A percentile compares a stretch with the other conserved stretches of the same genome.
phyloP scores from a whole-genome alignment of 2,797 vertebrate genomes.

The Amblyopsis hoosieri region DNA sequence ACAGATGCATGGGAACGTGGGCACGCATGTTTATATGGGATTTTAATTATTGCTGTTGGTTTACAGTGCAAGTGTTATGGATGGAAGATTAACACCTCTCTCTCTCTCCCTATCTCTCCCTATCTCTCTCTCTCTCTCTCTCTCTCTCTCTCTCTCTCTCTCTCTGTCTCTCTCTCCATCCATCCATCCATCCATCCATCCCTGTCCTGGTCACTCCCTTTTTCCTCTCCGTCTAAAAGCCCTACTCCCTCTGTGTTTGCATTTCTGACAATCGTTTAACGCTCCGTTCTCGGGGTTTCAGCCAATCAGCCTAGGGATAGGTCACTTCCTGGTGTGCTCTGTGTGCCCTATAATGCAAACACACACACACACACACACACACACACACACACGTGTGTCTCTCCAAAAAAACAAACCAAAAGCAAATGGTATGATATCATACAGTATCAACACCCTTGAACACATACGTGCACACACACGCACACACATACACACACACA shows the following conservation, averaged over 20 bases:
- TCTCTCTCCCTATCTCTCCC: neutral
- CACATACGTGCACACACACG: conserved; percentile 7
- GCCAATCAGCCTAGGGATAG: conserved; percentile 61
- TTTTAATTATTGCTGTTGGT: neutral
- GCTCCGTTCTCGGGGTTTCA: conserved; percentile 48
- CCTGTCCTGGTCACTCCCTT: conserved; percentile 21
- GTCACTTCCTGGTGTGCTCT: conserved; percentile 73
- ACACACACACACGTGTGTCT: conserved; percentile 1
- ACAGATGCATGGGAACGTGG: neutral
- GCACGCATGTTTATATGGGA: neutral
- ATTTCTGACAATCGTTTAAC: conserved; percentile 58
- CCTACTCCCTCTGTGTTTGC: conserved; percentile 56
- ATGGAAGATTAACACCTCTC: neutral
- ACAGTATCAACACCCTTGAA: conserved; percentile 34
- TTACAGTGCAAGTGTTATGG: neutral
- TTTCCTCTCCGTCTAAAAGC: conserved; percentile 28
- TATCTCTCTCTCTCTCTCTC: neutral
- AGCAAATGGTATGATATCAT: conserved; percentile 78
- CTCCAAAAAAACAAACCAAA: conserved; percentile 43
- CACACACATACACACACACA: conserved; percentile 2
- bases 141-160: no score
- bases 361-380: conserved; percentile 14
- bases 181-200: neutral
- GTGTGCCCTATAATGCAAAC: conserved; percentile 29
- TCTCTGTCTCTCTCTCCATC: neutral